phyloP scores from a whole-genome alignment of 1,140 invertebrate genomes.

The Triops cancriformis region DNA sequence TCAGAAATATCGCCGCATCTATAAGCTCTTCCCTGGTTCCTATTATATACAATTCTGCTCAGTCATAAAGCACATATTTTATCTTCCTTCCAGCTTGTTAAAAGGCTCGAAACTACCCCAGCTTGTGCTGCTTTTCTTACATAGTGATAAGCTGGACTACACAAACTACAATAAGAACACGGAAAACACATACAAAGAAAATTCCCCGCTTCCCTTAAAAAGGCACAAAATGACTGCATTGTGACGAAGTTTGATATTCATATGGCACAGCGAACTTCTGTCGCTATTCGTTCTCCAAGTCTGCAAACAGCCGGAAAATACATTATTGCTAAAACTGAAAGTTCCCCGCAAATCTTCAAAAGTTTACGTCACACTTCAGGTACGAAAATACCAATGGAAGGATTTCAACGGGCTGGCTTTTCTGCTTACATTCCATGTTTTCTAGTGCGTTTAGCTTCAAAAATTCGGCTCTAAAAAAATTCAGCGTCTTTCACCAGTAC shows the following conservation, averaged over 20 bases:
- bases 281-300: neutral
- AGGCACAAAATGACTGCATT: neutral
- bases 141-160: neutral
- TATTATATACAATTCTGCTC: neutral
- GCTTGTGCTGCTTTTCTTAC: neutral
- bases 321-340: neutral
- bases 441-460: neutral
- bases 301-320: neutral
- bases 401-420: neutral
- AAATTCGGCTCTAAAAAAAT: neutral
- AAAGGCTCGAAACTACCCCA: neutral
- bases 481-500: conserved; percentile 52
- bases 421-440: neutral
- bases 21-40: neutral
- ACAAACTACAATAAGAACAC: neutral
- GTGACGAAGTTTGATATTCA: neutral
- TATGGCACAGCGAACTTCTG: neutral
- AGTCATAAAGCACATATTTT: neutral
- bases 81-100: neutral
- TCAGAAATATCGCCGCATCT: neutral
- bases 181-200: neutral
- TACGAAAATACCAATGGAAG: neutral
- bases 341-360: neutral
- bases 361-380: conserved; percentile 2
- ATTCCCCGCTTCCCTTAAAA: neutral